Evolutionary conservation across 2,888 invertebrate species (phyloP), one percentile per base, ranked within the genome.

Genomic region (Brachylomia viminalis): DNA sequence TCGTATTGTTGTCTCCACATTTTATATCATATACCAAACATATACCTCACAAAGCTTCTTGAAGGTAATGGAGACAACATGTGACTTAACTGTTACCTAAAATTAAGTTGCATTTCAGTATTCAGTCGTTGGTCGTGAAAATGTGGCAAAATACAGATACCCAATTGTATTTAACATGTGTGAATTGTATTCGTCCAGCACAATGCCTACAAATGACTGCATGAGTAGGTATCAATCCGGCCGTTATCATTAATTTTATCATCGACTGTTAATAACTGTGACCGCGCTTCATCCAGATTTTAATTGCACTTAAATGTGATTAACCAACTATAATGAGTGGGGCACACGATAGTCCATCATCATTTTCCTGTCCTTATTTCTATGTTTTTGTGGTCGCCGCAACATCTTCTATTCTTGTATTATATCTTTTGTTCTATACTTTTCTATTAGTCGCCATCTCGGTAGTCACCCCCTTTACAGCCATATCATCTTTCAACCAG

Each of bases 261-360:
- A 67, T 38, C 80, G 15, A 6, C 42, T 79, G 61, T 64, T 67
- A 47, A 62, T 71, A 62, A 62, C 30, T 64, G 69, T 23, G 62
- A 62, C 38, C 52, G 27, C 8, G 62, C n/a, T 71, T 66, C 52
- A 80, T 54, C 17, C 58, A 45, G 42, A 71, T 67, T 79, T 79
- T 79, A 72, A 72, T 69, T 68, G n/a, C 30, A 52, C 15, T 49
- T 54, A n/a, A 65, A 79, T 72, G 33, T 72, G 59, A 77, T 54
- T 62, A 59, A 59, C 23, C 15, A 38, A 54, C 23, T 47, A 17
- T n/a, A 59, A 42, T 59, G 5, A n/a, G n/a, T n/a, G n/a, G n/a
- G 20, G 52, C 20, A 33, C 7, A 27, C 56, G 27, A 33, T 33
- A 33, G 3, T 33, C 5, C 33, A 33, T 33, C 33, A 33, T 33